Base-by-base conservation (phyloP, 2,888 invertebrate genomes). In the Euphydryas editha region DNA sequence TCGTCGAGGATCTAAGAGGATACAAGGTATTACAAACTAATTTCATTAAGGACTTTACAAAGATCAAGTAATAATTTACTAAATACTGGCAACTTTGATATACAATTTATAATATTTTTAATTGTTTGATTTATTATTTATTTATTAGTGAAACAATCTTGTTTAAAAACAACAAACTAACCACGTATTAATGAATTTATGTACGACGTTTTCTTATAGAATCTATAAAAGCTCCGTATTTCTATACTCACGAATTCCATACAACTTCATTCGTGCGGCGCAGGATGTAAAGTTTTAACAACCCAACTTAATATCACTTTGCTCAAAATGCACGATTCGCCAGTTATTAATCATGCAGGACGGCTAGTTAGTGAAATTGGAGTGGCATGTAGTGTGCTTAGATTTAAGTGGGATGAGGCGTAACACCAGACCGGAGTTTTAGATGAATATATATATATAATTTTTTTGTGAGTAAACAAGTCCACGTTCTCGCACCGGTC, bases 1-100 rank as follows among this genome's bases (percentile, higher is more conserved):
- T 97, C 76, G 97, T 98, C 65, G 97, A 98, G 88, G 97, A 98
- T 91, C 94, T 98, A 69, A 95, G 96, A 81, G 95, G 95, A 74
- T 98, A 96, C 86, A 97, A 97, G 95, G 98, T 97, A 93, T 70
- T 69, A 65, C 30, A 5, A 60, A 65, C 51, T 58, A 51, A 69
- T 54, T 61, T 37, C 11, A 59, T 54, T 56, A 59, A 24, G 7
- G 17, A 57, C n/a, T 57, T 57, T 47, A 37, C n/a, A 21, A 46
- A 10, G n/a, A 4, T 20, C 13, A 36, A 36, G 24, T 30, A 17
- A 21, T 0, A 49, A 21, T 2, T 1, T 46, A 4, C 0, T 6
- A 8, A 49, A 21, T 15, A n/a, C 21, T 21, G 13, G 5, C 6
- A 0, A 49, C 11, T 39, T 39, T 13, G 11, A 11, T 39, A 1